These are phyloP conservation scores for Austrolebias charrua DNA, from an alignment of 2,797 vertebrate species.

Conservation along the genomic window DNA sequence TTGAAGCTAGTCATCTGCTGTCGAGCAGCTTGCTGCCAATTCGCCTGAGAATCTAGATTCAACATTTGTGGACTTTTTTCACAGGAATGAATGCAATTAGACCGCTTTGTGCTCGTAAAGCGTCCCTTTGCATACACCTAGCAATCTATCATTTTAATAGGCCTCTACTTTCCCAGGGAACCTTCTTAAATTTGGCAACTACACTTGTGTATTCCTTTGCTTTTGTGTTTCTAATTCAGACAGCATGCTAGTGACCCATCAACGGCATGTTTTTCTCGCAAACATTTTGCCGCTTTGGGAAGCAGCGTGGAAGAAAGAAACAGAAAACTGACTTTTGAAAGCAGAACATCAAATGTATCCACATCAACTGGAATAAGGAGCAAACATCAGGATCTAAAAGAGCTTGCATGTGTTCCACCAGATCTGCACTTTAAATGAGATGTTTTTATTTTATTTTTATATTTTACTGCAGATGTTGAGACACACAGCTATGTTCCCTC, in stretches of 20 bases:
- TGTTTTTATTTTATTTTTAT: constrained; percentile 32
- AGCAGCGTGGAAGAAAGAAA: constrained; percentile 29
- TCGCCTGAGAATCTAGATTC: constrained; percentile 74
- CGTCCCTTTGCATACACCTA: constrained; percentile 70
- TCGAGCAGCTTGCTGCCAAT: constrained; percentile 77
- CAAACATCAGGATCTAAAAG: constrained; percentile 46
- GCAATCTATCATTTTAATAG: constrained; percentile 82
- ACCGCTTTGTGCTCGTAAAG: constrained; percentile 78
- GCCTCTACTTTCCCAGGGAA: constrained; percentile 69
- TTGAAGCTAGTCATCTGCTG: constrained; percentile 78
- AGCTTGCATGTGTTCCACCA: constrained; percentile 37
- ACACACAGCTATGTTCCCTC: constrained; percentile 44
- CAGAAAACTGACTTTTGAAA: constrained; percentile 44
- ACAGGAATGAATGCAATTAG: constrained; percentile 79
- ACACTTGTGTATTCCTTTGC: constrained; percentile 53
- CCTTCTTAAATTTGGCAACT: constrained; percentile 70
- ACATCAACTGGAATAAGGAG: constrained; percentile 65
- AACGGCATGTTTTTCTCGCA: constrained; percentile 31
- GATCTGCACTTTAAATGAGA: constrained; percentile 48
- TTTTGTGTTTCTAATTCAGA: constrained; percentile 62
- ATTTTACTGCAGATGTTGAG: constrained; percentile 34
- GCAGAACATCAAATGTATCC: constrained; percentile 59
- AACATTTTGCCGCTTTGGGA: constrained; percentile 43
- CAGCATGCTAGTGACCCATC: constrained; percentile 58
- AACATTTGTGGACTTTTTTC: constrained; percentile 77